Evolutionary conservation across 2,888 invertebrate species (phyloP), one percentile per base, ranked within the genome.

Genomic region (Spialia ferax): DNA sequence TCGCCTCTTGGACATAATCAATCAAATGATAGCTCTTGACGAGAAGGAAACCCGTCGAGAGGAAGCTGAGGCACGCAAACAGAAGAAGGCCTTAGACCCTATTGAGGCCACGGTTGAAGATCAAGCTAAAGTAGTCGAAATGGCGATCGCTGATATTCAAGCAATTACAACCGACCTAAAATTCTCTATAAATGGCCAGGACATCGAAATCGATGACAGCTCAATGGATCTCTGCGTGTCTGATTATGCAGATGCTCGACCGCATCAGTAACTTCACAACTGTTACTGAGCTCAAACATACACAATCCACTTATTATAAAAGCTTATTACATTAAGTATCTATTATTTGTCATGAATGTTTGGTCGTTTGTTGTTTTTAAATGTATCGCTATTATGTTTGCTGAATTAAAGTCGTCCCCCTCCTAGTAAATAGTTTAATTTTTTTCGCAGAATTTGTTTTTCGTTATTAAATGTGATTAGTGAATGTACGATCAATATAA

Each of bases 1-100:
- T n/a, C 64, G 64, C 7, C 64, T 64, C 6, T 15, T 56, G 10
- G 64, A 64, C 11, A 64, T 64, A 7, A 56, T 64, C 13, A 48
- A 64, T 22, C 48, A 56, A 22, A 57, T 64, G 57, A 64, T 64
- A 15, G 5, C 50, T n/a, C 20, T 35, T 2, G 35, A 23, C 10
- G 13, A 11, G 3, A 23, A 50, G 22, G 26, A 50, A 20, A 26
- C 52, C 13, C 26, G 26, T n/a, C 26, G 22, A 3, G 50, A 50
- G 50, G 22, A 22, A 13, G 20, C 20, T 23, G 13, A 54, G 52
- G 26, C 52, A 1, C 15, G 42, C 15, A 42, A 18, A 15, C 8
- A 42, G 18, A 8, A 42, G 18, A 45, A 45, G 18, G 8, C 5
- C n/a, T 42, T 42, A n/a, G 38, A 42, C 38, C 38, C 38, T 42